Conservation (phyloP, 2,797 vertebrate species). For the Telmatherina bonti region DNA sequence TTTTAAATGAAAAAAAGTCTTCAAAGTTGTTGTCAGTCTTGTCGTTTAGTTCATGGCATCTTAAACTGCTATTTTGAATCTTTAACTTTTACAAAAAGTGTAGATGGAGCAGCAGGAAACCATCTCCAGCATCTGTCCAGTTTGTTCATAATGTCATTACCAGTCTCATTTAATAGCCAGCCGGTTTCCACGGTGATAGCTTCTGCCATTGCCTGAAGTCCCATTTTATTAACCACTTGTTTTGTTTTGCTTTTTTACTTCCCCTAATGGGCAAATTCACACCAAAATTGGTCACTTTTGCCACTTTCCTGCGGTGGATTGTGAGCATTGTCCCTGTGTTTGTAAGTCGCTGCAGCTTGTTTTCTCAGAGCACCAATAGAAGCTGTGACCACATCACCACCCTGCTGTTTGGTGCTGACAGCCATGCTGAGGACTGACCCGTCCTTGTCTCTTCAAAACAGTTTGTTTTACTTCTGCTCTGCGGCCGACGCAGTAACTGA, state of each 20-base stretch:
- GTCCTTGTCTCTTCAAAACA: not conserved
- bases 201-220: conserved; percentile 5
- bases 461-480: conserved; percentile 14
- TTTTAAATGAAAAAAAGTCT: not conserved
- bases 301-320: not conserved
- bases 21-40: not conserved
- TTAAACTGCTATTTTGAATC: not conserved
- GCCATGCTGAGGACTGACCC: not conserved
- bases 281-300: not conserved
- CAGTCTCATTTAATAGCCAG: not conserved
- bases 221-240: not conserved
- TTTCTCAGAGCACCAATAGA: conserved; percentile 8
- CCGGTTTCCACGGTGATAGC: not conserved
- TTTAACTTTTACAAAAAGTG: conserved; percentile 2
- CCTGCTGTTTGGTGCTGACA: not conserved
- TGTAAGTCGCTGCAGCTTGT: not conserved
- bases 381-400: conserved; percentile 45
- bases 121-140: not conserved
- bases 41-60: not conserved
- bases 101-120: not conserved
- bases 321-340: not conserved
- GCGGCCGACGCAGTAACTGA: conserved; percentile 7
- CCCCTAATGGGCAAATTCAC: not conserved
- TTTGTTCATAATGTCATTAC: not conserved
- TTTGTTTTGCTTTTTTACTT: conserved; percentile 2